Evolutionary conservation across 2,888 invertebrate species (phyloP), one percentile per base, ranked within the genome.

Genomic region (Rhynchonema sp.): DNA sequence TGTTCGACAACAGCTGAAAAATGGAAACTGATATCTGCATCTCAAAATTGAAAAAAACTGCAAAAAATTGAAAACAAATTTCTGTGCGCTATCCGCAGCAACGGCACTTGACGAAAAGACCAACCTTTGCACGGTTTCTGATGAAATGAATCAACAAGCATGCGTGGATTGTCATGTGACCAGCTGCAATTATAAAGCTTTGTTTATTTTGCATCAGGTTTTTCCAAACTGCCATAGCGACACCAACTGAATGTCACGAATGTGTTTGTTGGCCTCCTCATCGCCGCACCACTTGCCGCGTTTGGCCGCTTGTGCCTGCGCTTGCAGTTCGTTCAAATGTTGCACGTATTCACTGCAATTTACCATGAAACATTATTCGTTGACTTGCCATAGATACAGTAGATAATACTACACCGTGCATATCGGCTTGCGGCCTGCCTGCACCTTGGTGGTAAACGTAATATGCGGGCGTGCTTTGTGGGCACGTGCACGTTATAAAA

Each of bases 1-100:
- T 92, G 90, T 74, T 99, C 98, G 67, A 98, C 85, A 61, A 98
- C 83, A 55, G 94, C 92, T 75, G 84, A 46, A 30, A 38, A n/a
- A n/a, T n/a, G n/a, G n/a, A n/a, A n/a, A n/a, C n/a, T n/a, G n/a
- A n/a, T n/a, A n/a, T n/a, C n/a, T n/a, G n/a, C 38, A 38, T 6
- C 38, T 13, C 38, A 17, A 38, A 38, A 17, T 38, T 13, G 17
- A 38, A 38, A 13, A 38, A 38, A 17, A 38, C 6, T 38, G 17
- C 38, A 38, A 38, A 38, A 38, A 38, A 38, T n/a, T n/a, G n/a
- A n/a, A 30, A n/a, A n/a, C n/a, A n/a, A n/a, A n/a, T n/a, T n/a
- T n/a, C n/a, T n/a, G n/a, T n/a, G n/a, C n/a, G n/a, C n/a, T n/a
- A n/a, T n/a, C n/a, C n/a, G n/a, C n/a, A n/a, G n/a, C n/a, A n/a